Evolutionary conservation across 1,140 invertebrate species (phyloP).

Genomic region (Pogonus chalceus): DNA sequence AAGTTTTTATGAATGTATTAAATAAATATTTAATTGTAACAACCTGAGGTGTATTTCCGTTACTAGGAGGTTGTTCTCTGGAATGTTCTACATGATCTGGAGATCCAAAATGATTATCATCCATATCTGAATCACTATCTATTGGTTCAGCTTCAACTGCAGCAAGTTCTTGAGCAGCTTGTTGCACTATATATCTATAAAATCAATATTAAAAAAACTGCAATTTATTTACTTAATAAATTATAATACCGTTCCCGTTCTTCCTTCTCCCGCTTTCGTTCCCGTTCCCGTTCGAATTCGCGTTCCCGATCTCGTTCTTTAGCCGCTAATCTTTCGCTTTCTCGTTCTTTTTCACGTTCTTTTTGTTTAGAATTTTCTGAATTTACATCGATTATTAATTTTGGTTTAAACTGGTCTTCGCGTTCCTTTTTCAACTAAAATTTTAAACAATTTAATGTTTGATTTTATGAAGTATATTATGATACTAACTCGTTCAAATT

Average conservation of each 20-base stretch:
- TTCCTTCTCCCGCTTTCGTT: constrained; percentile 39
- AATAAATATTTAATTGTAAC: not conserved
- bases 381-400: constrained; percentile 60
- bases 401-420: constrained; percentile 76
- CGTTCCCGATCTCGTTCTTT: constrained; percentile 39
- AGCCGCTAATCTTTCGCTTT: constrained; percentile 34
- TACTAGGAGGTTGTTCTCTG: not conserved
- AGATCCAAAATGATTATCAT: constrained; percentile 26
- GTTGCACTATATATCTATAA: constrained; percentile 37
- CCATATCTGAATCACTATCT: constrained; percentile 47
- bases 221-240: too few species aligned
- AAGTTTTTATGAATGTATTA: not conserved
- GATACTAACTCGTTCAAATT: constrained; percentile 59
- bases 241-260: constrained; percentile 32
- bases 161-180: constrained; percentile 44
- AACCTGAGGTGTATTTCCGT: not conserved
- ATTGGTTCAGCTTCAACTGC: constrained; percentile 55
- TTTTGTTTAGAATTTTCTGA: constrained; percentile 42
- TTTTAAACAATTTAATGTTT: constrained; percentile 14
- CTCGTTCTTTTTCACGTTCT: constrained; percentile 43
- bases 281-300: constrained; percentile 39
- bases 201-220: constrained; percentile 9
- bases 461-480: constrained; percentile 5
- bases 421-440: constrained; percentile 57
- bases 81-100: constrained; percentile 10